Evolutionary conservation across 2,888 invertebrate genomes (phyloP).

Genomic region (Cremastinae sp.): DNA sequence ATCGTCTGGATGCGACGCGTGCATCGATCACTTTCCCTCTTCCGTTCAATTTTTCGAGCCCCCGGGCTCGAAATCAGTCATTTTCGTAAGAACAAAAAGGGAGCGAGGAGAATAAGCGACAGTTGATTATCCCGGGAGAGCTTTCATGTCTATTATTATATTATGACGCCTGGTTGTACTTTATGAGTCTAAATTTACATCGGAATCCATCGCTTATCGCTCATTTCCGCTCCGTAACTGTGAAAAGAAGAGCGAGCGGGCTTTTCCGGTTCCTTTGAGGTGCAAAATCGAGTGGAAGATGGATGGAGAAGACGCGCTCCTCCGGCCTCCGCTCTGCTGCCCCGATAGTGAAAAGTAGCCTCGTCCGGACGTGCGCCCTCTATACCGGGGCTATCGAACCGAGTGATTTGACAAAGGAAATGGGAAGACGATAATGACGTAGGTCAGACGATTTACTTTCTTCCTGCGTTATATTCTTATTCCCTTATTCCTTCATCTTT

Average conservation of each 20-base stretch:
- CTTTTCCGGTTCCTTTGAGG: slow-evolving; percentile 55
- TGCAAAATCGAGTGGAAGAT: slow-evolving; percentile 42
- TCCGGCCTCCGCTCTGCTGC: neutral
- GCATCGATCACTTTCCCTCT: too few species aligned
- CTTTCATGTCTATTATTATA: slow-evolving; percentile 6
- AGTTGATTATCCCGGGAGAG: too few species aligned
- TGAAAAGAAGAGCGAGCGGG: slow-evolving; percentile 55
- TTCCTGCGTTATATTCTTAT: slow-evolving; percentile 1
- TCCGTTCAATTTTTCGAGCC: too few species aligned
- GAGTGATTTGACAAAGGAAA: slow-evolving; percentile 58
- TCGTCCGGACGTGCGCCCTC: slow-evolving; percentile 32
- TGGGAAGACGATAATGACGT: slow-evolving; percentile 60
- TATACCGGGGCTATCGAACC: slow-evolving; percentile 49
- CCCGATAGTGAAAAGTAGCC: slow-evolving; percentile 49
- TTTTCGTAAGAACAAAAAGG: too few species aligned
- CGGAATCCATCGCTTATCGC: slow-evolving; percentile 48
- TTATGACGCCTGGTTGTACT: slow-evolving; percentile 14
- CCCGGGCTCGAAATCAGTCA: too few species aligned
- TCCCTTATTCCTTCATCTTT: neutral
- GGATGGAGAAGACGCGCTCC: slow-evolving; percentile 26
- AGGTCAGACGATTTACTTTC: slow-evolving; percentile 32
- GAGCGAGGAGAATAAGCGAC: too few species aligned
- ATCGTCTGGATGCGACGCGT: too few species aligned
- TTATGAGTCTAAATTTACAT: slow-evolving; percentile 16
- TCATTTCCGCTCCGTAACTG: slow-evolving; percentile 58